Percentiles rank a stretch among this genome's conserved stretches.
phyloP scores from a whole-genome alignment of 2,113 vertebrate genomes.

The Hystrix cristata region DNA sequence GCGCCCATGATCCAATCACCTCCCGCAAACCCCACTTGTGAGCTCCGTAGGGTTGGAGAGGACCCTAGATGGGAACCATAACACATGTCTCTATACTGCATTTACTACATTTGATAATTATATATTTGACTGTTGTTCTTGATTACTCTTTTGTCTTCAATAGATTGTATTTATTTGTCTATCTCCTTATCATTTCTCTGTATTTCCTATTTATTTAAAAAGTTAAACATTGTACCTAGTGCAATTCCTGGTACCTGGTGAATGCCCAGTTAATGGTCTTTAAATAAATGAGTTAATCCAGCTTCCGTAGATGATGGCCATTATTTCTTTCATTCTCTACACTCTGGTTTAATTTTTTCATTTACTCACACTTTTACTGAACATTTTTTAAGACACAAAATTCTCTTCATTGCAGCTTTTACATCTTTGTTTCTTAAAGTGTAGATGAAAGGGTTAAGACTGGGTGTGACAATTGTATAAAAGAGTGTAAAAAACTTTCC shows the following conservation, averaged over 20 bases:
- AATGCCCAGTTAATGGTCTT: background rate
- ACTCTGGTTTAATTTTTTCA: background rate
- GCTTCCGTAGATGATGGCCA: background rate
- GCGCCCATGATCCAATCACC: no score
- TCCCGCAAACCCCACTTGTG: no score
- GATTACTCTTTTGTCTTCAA: background rate
- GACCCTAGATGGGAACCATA: background rate
- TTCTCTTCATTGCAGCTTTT: constrained; percentile 61
- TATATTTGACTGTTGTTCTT: background rate
- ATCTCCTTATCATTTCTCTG: background rate
- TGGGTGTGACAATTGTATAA: constrained; percentile 56
- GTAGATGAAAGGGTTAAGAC: constrained; percentile 72
- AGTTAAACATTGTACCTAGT: background rate
- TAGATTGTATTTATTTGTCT: background rate
- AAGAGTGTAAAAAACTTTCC: constrained; percentile 65
- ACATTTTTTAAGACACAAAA: background rate
- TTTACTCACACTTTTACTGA: background rate
- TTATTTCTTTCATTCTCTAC: background rate
- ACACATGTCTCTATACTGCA: background rate
- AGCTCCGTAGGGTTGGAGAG: background rate
- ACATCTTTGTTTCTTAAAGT: constrained; percentile 75
- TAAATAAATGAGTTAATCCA: background rate
- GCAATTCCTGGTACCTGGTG: background rate
- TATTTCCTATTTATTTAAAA: background rate
- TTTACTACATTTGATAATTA: background rate